Conservation (phyloP, 2,113 vertebrate genomes). For the Phoenicopterus ruber region DNA sequence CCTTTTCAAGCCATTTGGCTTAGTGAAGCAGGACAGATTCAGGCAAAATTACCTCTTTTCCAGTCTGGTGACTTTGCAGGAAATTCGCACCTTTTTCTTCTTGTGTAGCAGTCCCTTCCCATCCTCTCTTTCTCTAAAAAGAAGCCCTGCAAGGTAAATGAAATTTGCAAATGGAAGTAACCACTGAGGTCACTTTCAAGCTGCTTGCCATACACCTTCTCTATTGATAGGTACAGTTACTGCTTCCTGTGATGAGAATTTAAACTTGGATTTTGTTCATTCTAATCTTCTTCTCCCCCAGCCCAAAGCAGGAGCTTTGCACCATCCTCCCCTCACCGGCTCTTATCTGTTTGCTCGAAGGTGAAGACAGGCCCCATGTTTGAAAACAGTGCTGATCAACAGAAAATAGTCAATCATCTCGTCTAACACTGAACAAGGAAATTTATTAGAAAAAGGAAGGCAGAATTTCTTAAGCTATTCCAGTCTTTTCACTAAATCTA, state of each 20-base stretch:
- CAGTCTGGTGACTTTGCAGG: constrained; percentile 28
- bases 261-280: neutral
- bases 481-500: neutral
- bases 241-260: neutral
- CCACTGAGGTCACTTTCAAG: neutral
- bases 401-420: neutral
- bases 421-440: neutral
- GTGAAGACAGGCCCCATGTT: neutral
- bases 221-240: neutral
- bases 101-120: neutral
- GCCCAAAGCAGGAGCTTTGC: neutral
- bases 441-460: neutral
- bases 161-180: neutral
- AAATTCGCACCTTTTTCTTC: neutral
- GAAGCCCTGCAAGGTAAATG: neutral
- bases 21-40: constrained; percentile 7
- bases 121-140: neutral
- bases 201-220: neutral
- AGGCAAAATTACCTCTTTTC: constrained; percentile 43
- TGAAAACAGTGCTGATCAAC: neutral
- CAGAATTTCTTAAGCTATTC: neutral
- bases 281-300: neutral
- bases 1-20: neutral
- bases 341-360: neutral
- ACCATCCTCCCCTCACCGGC: neutral